A percentile compares a stretch with the other conserved stretches of the same genome.
Evolutionary conservation across 2,113 vertebrate genomes (phyloP).

Genomic region (Morone chrysops): DNA sequence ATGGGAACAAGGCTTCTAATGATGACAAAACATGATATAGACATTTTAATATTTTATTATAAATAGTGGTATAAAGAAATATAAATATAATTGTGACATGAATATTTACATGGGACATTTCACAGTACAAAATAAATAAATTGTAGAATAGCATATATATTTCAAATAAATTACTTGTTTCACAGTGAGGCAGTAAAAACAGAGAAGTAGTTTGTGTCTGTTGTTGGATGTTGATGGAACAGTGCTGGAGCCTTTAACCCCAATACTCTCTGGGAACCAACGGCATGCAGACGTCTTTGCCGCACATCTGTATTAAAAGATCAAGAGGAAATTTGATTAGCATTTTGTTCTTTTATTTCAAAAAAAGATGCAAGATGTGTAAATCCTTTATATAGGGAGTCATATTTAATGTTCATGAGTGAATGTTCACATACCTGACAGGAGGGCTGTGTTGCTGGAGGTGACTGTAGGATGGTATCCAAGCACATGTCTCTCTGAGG

Average conservation of each 20-base stretch:
- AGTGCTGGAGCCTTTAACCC: conserved; percentile 58
- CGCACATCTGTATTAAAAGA: conserved; percentile 74
- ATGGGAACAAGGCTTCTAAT: neutral
- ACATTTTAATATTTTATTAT: conserved; percentile 71
- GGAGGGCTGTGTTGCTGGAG: conserved; percentile 68
- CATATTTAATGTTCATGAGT: neutral
- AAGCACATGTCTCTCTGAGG: conserved; percentile 64
- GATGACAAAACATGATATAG: neutral
- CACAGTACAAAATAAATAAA: conserved; percentile 79
- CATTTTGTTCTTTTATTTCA: neutral
- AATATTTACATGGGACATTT: conserved; percentile 76
- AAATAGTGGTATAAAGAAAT: conserved; percentile 79
- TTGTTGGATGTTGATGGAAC: conserved; percentile 46
- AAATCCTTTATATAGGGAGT: fast-evolving
- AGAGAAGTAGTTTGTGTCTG: conserved; percentile 62
- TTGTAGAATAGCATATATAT: conserved; percentile 53
- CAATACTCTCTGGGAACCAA: conserved; percentile 79
- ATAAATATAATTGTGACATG: conserved; percentile 80
- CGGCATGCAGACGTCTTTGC: conserved; percentile 76
- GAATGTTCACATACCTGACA: conserved; percentile 76
- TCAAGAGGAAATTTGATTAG: conserved; percentile 3
- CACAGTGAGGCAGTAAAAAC: conserved; percentile 70
- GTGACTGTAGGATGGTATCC: conserved; percentile 61
- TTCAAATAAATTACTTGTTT: conserved; percentile 78
- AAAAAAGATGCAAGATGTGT: neutral